Conservation (phyloP, 2,888 invertebrate genomes). For the Cataglyphis cursor region DNA sequence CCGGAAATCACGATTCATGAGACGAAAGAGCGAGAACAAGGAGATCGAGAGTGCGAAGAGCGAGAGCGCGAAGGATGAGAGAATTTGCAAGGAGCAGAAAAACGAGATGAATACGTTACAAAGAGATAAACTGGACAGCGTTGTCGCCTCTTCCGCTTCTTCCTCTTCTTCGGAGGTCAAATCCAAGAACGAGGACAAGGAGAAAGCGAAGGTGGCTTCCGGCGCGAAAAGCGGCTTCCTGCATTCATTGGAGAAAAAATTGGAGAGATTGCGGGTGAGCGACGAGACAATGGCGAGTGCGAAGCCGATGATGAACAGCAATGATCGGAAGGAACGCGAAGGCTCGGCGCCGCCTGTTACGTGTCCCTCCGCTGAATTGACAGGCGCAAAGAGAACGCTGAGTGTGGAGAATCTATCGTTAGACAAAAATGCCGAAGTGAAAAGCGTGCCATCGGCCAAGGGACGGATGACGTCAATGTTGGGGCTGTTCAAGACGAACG, state of each 20-base stretch:
- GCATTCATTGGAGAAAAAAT: slow-evolving; percentile 91
- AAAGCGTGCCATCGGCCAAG: slow-evolving; percentile 87
- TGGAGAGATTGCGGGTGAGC: slow-evolving; percentile 83
- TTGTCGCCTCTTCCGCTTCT: background rate
- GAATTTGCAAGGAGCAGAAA: slow-evolving; percentile 78
- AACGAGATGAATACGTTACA: slow-evolving; percentile 82
- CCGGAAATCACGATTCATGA: slow-evolving; percentile 90
- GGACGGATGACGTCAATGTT: slow-evolving; percentile 92
- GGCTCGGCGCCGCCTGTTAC: slow-evolving; percentile 79
- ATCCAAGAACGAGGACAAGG: slow-evolving; percentile 57
- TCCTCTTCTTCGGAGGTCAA: slow-evolving; percentile 62
- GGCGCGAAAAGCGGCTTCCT: slow-evolving; percentile 88
- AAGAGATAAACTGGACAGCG: slow-evolving; percentile 73
- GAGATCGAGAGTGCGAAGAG: slow-evolving; percentile 65
- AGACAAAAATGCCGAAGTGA: slow-evolving; percentile 65
- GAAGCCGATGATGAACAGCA: slow-evolving; percentile 84
- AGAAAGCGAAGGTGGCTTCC: slow-evolving; percentile 57
- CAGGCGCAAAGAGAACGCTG: slow-evolving; percentile 49
- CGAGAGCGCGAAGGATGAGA: slow-evolving; percentile 74
- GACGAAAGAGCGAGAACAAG: slow-evolving; percentile 90
- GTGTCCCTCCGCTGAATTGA: background rate
- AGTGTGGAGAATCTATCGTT: slow-evolving; percentile 87
- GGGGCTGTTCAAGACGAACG: slow-evolving; percentile 91
- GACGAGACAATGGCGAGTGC: slow-evolving; percentile 78
- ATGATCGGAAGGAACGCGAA: slow-evolving; percentile 86